Percentiles rank a stretch among this genome's conserved stretches.
These are phyloP conservation scores for Ophion slaviceki DNA, from an alignment of 2,888 invertebrate genomes.

Conservation along the genomic window DNA sequence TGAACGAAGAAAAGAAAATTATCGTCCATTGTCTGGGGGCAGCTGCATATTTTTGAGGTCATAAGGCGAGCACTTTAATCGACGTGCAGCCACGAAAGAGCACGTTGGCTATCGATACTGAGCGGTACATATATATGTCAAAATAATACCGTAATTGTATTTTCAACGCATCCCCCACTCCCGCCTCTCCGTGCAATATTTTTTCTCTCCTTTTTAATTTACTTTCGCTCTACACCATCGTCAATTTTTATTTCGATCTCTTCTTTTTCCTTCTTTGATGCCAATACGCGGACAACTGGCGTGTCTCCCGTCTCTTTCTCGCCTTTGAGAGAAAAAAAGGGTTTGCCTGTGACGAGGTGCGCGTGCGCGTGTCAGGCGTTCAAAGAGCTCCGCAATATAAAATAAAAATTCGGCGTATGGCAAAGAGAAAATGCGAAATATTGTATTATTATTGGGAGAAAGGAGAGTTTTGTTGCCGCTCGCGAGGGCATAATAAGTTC, in stretches of 20 bases:
- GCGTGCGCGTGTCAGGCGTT: slow-evolving; percentile 29
- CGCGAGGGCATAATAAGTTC: slow-evolving; percentile 35
- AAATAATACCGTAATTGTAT: slow-evolving; percentile 39
- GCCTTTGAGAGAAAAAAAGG: slow-evolving; percentile 29
- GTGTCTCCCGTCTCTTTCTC: not conserved
- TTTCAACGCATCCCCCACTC: not conserved
- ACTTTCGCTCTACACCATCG: slow-evolving; percentile 6
- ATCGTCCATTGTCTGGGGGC: slow-evolving; percentile 10
- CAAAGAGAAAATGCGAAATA: slow-evolving; percentile 25
- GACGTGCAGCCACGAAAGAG: not conserved
- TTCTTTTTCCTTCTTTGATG: not conserved
- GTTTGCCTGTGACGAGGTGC: slow-evolving; percentile 6
- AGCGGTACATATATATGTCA: slow-evolving; percentile 10
- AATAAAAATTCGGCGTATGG: slow-evolving; percentile 28
- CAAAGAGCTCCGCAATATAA: slow-evolving; percentile 23
- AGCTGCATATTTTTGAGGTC: slow-evolving; percentile 45
- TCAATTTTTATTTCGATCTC: slow-evolving; percentile 3
- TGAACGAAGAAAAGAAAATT: not conserved
- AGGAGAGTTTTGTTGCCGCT: slow-evolving; percentile 31
- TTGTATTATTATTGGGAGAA: slow-evolving; percentile 51
- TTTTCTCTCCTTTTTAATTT: slow-evolving; percentile 7
- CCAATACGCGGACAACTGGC: slow-evolving; percentile 54
- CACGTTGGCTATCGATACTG: slow-evolving; percentile 16
- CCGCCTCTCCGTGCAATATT: not conserved
- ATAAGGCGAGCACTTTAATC: slow-evolving; percentile 11